Conservation (phyloP, 1,140 invertebrate species). For the Ctenoplectra terminalis region DNA sequence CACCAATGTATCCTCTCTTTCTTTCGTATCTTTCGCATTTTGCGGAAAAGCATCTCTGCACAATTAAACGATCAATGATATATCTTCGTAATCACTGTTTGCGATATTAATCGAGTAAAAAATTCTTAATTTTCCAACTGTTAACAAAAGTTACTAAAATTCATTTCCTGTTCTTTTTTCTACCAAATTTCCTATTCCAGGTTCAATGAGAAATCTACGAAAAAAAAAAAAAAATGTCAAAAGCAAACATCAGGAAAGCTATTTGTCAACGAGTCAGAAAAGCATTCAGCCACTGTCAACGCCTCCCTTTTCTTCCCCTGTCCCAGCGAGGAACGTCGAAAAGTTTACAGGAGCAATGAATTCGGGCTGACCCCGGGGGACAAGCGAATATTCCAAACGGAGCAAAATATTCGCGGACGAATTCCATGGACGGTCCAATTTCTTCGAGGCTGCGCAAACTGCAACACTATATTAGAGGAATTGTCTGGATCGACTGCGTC, state of each 20-base stretch:
- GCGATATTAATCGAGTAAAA: no score
- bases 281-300: no score
- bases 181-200: no score
- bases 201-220: no score
- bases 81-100: no score
- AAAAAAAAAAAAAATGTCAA: not conserved
- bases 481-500: constrained; percentile 22
- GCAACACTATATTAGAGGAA: constrained; percentile 27
- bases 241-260: not conserved
- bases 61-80: no score
- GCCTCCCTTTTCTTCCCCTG: not conserved
- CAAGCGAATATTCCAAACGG: not conserved
- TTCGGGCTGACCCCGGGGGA: not conserved
- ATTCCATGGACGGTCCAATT: not conserved
- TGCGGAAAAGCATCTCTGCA: not conserved
- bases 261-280: not conserved
- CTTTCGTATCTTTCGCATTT: not conserved
- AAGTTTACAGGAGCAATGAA: not conserved
- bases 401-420: not conserved
- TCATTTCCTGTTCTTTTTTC: no score
- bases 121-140: no score
- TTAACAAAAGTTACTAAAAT: no score
- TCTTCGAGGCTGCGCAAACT: constrained; percentile 6
- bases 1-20: not conserved
- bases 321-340: not conserved